Evolutionary conservation across 2,888 invertebrate genomes (phyloP).

Genomic region (Fissipunctia ypsillon): DNA sequence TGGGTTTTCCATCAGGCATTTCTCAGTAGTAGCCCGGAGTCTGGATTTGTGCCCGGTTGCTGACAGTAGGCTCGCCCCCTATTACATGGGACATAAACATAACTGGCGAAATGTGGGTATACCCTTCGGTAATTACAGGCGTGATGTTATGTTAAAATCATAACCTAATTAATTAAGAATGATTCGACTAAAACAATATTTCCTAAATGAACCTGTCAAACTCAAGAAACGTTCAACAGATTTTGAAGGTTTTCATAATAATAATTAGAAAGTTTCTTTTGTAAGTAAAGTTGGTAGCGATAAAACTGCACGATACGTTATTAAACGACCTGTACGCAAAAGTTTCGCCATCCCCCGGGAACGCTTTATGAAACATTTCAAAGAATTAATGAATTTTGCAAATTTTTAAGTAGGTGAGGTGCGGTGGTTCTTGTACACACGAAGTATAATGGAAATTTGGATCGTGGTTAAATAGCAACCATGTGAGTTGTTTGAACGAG

Average conservation of each 20-base stretch:
- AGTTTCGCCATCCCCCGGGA: constrained; percentile 48
- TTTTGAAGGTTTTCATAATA: constrained; percentile 51
- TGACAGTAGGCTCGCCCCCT: no score
- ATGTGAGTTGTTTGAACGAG: background rate
- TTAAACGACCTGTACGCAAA: constrained; percentile 55
- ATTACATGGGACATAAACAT: no score
- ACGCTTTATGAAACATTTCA: constrained; percentile 59
- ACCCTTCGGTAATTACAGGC: no score
- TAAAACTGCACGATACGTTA: constrained; percentile 60
- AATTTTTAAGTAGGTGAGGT: constrained; percentile 54
- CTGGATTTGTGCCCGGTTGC: no score
- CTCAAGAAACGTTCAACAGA: constrained; percentile 22
- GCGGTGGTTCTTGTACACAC: background rate
- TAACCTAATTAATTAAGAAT: background rate
- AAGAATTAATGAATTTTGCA: constrained; percentile 63
- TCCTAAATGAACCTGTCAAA: constrained; percentile 33
- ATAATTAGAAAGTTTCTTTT: constrained; percentile 61
- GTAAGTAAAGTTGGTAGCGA: constrained; percentile 53
- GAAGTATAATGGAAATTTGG: constrained; percentile 31
- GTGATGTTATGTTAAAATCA: no score
- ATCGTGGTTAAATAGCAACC: background rate
- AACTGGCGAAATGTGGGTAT: no score
- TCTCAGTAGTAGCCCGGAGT: no score
- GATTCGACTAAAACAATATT: background rate
- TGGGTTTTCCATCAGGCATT: no score